Base-by-base conservation (phyloP, 1,140 invertebrate genomes). In the Drosophila melanica region DNA sequence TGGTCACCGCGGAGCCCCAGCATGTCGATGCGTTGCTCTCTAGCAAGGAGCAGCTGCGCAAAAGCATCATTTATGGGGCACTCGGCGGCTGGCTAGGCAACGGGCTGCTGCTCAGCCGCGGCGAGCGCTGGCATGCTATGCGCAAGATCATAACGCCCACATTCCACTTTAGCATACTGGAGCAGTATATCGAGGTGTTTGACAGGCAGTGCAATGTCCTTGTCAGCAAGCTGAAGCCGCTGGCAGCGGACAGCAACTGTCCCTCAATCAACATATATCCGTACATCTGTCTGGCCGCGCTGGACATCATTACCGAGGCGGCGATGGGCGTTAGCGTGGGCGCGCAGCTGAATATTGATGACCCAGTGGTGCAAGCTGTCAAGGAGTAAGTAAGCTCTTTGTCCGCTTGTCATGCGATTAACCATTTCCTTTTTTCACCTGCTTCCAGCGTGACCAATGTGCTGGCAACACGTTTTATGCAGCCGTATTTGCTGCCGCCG, bases 261-360 rank as follows among this genome's bases (percentile, higher is more conserved):
- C 12, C 2, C 4, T 37, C 55, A 0, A 23, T 66, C 10, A 72
- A 90, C 53, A 81, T 90, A n/a, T 75, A 75, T 68, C 67, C 70
- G 0, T 59, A 63, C 33, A 63, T 90, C 37, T 75, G 77, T 5
- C 54, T 90, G n/a, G 59, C 67, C 3, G 69, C 90, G 0, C 44
- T 91, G 42, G 85, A 90, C 58, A 82, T 90, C 8, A 90, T 90
- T 44, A 18, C 90, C 94, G 96, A 98, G 92, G 96, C 96, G 9
- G 96, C 97, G 5, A 97, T 98, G 96, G 97, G 97, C 1, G 93
- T 95, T 1, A 93, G 93, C 54, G 91, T 98, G 3, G 93, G 95
- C 90, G 95, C 95, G 1, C 97, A 98, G 92, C 91, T 91, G 18
- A 92, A 96, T 75, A 89, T 84, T 2, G 92, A 95, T 54, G 96